A percentile compares a stretch with the other conserved stretches of the same genome.
Evolutionary conservation across 2,888 invertebrate species (phyloP).

Genomic region (Dryadula phaetusa): DNA sequence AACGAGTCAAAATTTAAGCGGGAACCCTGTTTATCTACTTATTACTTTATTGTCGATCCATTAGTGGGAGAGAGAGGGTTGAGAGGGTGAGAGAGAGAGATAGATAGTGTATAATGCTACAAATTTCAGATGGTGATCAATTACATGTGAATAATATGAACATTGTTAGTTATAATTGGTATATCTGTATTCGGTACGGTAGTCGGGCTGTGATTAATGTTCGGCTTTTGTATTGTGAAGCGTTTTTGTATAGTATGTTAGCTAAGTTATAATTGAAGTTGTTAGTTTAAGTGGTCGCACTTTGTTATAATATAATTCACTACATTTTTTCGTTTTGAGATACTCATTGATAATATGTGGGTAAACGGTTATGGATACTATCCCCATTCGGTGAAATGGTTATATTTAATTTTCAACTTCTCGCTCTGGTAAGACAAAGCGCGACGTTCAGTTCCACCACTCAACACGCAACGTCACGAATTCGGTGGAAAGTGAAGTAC

Average conservation of each 20-base stretch:
- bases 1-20: slow-evolving; percentile 82
- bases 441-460: too few species aligned
- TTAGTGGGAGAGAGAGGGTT: slow-evolving; percentile 65
- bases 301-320: too few species aligned
- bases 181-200: slow-evolving; percentile 58
- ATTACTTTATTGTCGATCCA: slow-evolving; percentile 83
- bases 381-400: too few species aligned
- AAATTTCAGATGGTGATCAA: slow-evolving; percentile 71
- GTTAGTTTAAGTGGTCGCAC: not conserved
- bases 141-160: slow-evolving; percentile 63
- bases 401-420: too few species aligned
- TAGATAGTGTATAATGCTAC: slow-evolving; percentile 48
- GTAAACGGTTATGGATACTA: too few species aligned
- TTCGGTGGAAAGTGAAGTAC: too few species aligned
- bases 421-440: too few species aligned
- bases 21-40: slow-evolving; percentile 79
- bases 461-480: too few species aligned
- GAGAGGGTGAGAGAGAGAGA: slow-evolving; percentile 40
- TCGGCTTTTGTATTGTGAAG: slow-evolving; percentile 57
- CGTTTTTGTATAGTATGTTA: slow-evolving; percentile 53
- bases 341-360: too few species aligned
- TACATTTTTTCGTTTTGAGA: too few species aligned
- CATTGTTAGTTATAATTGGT: slow-evolving; percentile 67
- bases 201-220: slow-evolving; percentile 63
- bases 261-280: slow-evolving; percentile 34